Evolutionary conservation across 2,888 invertebrate species (phyloP), one percentile per base, ranked within the genome.

Genomic region (Smittia aterrima): DNA sequence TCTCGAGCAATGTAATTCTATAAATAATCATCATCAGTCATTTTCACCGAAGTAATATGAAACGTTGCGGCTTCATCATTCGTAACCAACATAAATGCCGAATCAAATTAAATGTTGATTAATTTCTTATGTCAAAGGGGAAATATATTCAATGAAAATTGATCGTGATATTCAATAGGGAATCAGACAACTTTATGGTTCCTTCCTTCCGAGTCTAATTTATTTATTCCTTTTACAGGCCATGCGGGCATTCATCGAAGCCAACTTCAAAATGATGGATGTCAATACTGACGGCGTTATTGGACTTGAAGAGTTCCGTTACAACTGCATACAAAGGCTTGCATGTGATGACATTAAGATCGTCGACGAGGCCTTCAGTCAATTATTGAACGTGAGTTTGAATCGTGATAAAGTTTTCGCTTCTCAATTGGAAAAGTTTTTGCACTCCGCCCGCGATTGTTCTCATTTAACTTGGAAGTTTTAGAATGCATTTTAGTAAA

Each of bases 231-330:
- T 13, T 24, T 24, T 47, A 6, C 64, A 83, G 82, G 92, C 93
- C 2, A 91, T 93, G 90, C 92, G 89, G 80, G 91, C 92, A 80
- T 93, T 93, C 81, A 93, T 93, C 79, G 92, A 93, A 81, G 88
- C 90, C 72, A 92, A 92, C 83, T 93, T 93, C 81, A 89, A 89
- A 80, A 87, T 92, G 86, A 88, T 92, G 62, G 93, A 93, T 79
- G 85, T 92, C 75, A 92, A 93, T 79, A 88, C 87, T 75, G 93
- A 93, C 78, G 93, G 93, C 1, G 86, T 92, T 11, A 88, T 93
- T 76, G 91, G 88, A 11, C 84, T 91, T 1, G 92, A 93, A 77
- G 93, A 93, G 84, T 93, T 89, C 82, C 87, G 93, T 79, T 92
- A 92, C 80, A 92, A 92, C 82, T 92, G 92, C 80, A 89, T 92